These are phyloP conservation scores for Beaufortia kweichowensis DNA, from an alignment of 2,113 vertebrate species.

Conservation along the genomic window DNA sequence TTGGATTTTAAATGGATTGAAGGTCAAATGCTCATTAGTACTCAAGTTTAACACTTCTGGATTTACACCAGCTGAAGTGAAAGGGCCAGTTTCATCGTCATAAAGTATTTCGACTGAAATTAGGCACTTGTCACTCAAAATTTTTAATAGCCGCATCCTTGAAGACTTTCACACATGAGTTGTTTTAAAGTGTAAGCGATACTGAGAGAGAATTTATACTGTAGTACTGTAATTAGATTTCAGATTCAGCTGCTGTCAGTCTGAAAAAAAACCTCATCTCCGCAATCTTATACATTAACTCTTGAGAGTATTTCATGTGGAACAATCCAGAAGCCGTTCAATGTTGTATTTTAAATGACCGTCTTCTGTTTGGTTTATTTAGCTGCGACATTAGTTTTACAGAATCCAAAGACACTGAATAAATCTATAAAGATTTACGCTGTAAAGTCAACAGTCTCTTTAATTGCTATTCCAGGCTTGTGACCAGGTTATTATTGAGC, in stretches of 20 bases:
- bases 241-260: slow-evolving; percentile 20
- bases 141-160: slow-evolving; percentile 39
- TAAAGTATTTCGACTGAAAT: slow-evolving; percentile 37
- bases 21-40: slow-evolving; percentile 42
- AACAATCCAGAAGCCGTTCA: not conserved
- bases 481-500: slow-evolving; percentile 28
- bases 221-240: slow-evolving; percentile 42
- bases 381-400: too few relatives aligned
- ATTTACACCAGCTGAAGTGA: slow-evolving; percentile 43
- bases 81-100: slow-evolving; percentile 8
- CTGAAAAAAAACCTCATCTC: not conserved
- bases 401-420: too few relatives aligned
- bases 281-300: not conserved
- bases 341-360: not conserved
- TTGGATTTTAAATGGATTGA: slow-evolving; percentile 13
- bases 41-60: not conserved
- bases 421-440: slow-evolving; percentile 7
- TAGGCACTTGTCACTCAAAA: slow-evolving; percentile 50
- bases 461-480: slow-evolving; percentile 22
- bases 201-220: slow-evolving; percentile 31
- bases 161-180: slow-evolving; percentile 51
- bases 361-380: too few relatives aligned
- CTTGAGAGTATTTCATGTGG: not conserved
- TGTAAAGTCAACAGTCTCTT: slow-evolving; percentile 27
- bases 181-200: slow-evolving; percentile 31